Conservation (phyloP, 1,140 invertebrate species). For the Trinorchestia longiramus region DNA sequence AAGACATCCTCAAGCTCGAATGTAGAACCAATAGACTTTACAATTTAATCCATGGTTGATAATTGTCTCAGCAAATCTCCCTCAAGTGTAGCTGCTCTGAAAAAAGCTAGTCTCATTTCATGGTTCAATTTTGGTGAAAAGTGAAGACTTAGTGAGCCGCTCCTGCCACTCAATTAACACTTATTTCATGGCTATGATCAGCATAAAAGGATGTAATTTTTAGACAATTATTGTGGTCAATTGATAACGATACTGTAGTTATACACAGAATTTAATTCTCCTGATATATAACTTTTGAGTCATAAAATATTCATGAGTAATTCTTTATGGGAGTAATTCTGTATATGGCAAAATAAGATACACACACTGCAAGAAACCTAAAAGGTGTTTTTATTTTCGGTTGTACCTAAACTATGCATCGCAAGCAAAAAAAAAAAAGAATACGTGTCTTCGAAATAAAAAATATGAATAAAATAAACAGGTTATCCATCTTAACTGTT, state of each 20-base stretch:
- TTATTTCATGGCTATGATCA: not conserved
- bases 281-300: not conserved
- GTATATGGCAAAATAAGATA: not conserved
- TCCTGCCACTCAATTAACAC: not conserved
- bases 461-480: too few relatives aligned
- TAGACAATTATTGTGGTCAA: too few relatives aligned
- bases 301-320: not conserved
- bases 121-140: not conserved
- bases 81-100: too few relatives aligned
- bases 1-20: too few relatives aligned
- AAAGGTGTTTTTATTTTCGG: too few relatives aligned
- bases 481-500: too few relatives aligned
- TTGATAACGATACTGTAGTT: not conserved
- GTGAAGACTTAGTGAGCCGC: not conserved
- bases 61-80: too few relatives aligned
- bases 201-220: not conserved
- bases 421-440: too few relatives aligned
- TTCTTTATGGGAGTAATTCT: not conserved
- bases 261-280: not conserved
- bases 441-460: too few relatives aligned
- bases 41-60: too few relatives aligned
- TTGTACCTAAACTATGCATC: too few relatives aligned
- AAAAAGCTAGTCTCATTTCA: not conserved
- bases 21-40: too few relatives aligned
- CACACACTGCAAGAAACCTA: not conserved